A percentile compares a stretch with the other conserved stretches of the same genome.
Evolutionary conservation across 2,888 invertebrate species (phyloP).

Genomic region (Trichogramma dendrolimi): DNA sequence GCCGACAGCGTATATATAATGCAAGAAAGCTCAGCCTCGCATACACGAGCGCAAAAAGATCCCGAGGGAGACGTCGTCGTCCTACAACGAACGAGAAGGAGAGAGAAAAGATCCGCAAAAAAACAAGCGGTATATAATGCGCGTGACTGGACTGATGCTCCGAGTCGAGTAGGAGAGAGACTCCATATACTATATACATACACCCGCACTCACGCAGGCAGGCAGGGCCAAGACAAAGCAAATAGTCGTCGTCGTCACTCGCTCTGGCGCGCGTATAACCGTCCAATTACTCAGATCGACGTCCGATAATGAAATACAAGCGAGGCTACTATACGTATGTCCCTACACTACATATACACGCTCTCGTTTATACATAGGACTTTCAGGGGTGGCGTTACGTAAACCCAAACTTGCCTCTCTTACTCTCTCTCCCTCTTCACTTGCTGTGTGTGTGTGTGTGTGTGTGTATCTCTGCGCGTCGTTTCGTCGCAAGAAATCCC

Average conservation of each 20-base stretch:
- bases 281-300: conserved; percentile 25
- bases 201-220: not conserved
- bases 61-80: too few relatives aligned
- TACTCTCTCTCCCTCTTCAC: not conserved
- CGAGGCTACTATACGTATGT: not conserved
- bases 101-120: too few relatives aligned
- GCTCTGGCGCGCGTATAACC: not conserved
- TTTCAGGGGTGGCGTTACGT: conserved; percentile 11
- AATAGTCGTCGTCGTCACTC: conserved; percentile 10
- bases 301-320: conserved; percentile 23
- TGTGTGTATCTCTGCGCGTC: not conserved
- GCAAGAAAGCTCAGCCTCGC: too few relatives aligned
- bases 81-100: too few relatives aligned
- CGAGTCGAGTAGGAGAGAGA: too few relatives aligned
- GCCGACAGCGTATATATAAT: too few relatives aligned
- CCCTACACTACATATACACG: too few relatives aligned
- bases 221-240: conserved; percentile 9
- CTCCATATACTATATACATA: too few relatives aligned
- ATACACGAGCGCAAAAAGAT: too few relatives aligned
- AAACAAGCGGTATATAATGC: too few relatives aligned
- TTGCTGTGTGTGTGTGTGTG: not conserved
- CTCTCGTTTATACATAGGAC: too few relatives aligned
- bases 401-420: not conserved
- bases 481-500: not conserved
- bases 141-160: too few relatives aligned